Evolutionary conservation across 2,113 vertebrate genomes (phyloP), one percentile per base, ranked within the genome.

Genomic region (Crotalus horridus): DNA sequence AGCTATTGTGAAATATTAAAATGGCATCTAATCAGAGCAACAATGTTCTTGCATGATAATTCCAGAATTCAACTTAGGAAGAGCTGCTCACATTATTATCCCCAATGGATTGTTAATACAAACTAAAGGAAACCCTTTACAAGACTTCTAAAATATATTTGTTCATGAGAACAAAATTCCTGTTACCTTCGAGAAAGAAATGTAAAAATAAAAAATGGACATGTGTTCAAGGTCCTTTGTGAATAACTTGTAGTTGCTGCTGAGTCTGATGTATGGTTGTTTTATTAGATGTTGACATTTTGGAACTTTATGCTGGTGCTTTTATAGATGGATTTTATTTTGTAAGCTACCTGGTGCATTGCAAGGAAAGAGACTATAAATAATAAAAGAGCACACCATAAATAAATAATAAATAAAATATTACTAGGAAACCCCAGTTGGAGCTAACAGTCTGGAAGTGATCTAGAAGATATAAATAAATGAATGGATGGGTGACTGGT

Each of bases 291-390:
- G 91, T 64, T 87, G 56, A 91, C 56, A 87, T 61, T 87, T 51
- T 64, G 43, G 56, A 29, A 87, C 59, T 91, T 87, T 64, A 87
- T 53, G 9, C 39, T 86, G 23, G 33, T 91, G 74, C 59, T 87
- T 91, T 87, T 87, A 91, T 91, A 43, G 74, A 58, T 58, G 29
- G 48, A 43, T 91, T 91, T 91, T 85, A 91, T 85, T 55, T 85
- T 58, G 8, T 58, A 56, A 91, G 54, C 74, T 58, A 39, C 74
- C 54, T 11, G 85, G 74, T 43, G 24, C 90, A 58, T 85, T 46
- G 7, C 55, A 43, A 91, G 54, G 81, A 85, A 39, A 56, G 51
- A 24, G n/a, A 23, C 81, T 91, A 91, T 91, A 91, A 91, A 86
- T 58, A 91, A 56, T 5, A 85, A 85, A 55, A 3, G 56, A 85